These are phyloP conservation scores for Aphidoletes aphidimyza DNA, from an alignment of 2,888 invertebrate species.

Conservation along the genomic window DNA sequence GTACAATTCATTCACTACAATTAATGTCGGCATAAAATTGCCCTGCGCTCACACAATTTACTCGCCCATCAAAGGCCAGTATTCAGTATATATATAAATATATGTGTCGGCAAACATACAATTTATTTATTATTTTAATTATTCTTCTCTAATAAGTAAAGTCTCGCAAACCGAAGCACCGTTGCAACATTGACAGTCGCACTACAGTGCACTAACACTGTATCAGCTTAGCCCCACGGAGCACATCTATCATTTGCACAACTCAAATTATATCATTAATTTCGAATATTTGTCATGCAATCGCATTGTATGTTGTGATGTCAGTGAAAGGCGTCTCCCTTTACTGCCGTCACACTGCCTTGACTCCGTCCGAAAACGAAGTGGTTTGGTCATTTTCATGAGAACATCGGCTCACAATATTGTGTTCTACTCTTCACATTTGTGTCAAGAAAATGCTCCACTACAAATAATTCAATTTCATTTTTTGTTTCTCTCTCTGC, in stretches of 20 bases:
- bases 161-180: neutral
- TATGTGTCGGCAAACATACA: neutral
- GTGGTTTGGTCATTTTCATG: too few relatives aligned
- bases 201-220: too few relatives aligned
- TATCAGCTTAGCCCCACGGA: too few relatives aligned
- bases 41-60: neutral
- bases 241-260: neutral
- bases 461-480: constrained; percentile 34
- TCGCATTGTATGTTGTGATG: neutral
- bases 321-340: too few relatives aligned
- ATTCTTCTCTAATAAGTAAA: neutral
- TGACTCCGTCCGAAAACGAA: neutral
- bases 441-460: constrained; percentile 34
- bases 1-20: neutral
- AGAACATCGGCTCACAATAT: too few relatives aligned
- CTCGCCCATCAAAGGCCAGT: too few relatives aligned
- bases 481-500: neutral
- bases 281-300: constrained; percentile 39
- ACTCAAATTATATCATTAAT: constrained; percentile 34
- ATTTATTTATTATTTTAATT: constrained; percentile 49
- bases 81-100: too few relatives aligned
- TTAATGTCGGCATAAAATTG: neutral
- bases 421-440: too few relatives aligned
- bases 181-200: constrained; percentile 4
- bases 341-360: too few relatives aligned